Base-by-base conservation (phyloP, 2,797 vertebrate species). In the Manis crassicaudata region DNA sequence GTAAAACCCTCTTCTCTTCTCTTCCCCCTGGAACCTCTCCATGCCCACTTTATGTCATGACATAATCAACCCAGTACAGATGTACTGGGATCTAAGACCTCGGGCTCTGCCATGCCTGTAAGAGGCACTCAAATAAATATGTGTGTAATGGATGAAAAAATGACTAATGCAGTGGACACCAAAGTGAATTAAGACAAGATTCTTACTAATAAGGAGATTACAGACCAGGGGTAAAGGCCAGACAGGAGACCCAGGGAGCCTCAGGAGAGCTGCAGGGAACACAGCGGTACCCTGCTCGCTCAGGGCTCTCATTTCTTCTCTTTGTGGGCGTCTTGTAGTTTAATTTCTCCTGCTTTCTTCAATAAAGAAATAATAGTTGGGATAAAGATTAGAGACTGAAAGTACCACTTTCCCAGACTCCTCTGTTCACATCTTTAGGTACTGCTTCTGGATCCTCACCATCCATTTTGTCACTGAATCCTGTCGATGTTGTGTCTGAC, bases 71-170 rank as follows among this genome's bases (percentile, higher is more conserved):
- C 63, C 29, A 88, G 20, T 68, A 65, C 11, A 6, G 21, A 62
- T 72, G 88, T 67, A 68, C 17, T 56, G 68, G 65, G 56, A 88
- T 87, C 56, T 76, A 85, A 88, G 82, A 88, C 93, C 73, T 92
- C 86, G 93, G 83, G 68, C 89, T 25, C 79, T 72, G 68, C 37
- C 72, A 86, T 85, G 35, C 16, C 32, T 25, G 7, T 76, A 70
- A 88, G 65, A 87, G 20, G 60, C 40, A 17, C 54, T 90, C 72
- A 29, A 46, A 11, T 88, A 87, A 63, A 67, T 52, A 77, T 60
- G 58, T 94, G 73, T 89, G 75, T 46, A 80, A 68, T 56, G 25
- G 65, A 52, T 43, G 60, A 27, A 83, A 94, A 83, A 86, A 23
- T 91, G 80, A 91, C 60, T 20, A 91, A 91, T 17, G 32, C 40